A percentile compares a stretch with the other conserved stretches of the same genome.
These are phyloP conservation scores for Drosophila mojavensis DNA, from an alignment of 1,140 invertebrate genomes.

Conservation along the genomic window DNA sequence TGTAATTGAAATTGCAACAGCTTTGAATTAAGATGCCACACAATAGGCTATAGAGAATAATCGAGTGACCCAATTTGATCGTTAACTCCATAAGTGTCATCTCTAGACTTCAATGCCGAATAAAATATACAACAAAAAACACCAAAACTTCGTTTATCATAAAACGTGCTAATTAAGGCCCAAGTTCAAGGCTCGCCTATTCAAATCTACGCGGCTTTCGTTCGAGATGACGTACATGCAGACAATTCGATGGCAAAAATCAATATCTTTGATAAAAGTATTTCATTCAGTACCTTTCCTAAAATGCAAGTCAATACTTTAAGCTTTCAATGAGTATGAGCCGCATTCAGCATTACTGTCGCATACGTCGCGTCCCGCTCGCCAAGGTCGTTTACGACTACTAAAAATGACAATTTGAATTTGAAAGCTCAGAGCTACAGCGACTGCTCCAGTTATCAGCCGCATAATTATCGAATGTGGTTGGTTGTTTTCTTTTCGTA, in stretches of 20 bases:
- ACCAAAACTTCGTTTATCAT: slow-evolving; percentile 41
- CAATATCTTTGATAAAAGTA: slow-evolving; percentile 31
- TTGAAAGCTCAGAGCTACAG: slow-evolving; percentile 41
- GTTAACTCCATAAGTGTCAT: slow-evolving; percentile 30
- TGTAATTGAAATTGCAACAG: slow-evolving; percentile 55
- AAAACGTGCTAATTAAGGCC: slow-evolving; percentile 54
- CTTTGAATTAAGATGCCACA: slow-evolving; percentile 16
- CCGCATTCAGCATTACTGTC: slow-evolving; percentile 7
- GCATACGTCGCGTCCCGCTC: slow-evolving; percentile 9
- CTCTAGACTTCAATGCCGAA: slow-evolving; percentile 41
- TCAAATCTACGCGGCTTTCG: slow-evolving; percentile 4
- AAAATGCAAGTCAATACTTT: neutral
- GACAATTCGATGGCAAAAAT: slow-evolving; percentile 16
- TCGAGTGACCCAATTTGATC: slow-evolving; percentile 34
- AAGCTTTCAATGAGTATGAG: slow-evolving; percentile 13
- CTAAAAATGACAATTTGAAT: slow-evolving; percentile 21
- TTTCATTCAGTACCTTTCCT: neutral
- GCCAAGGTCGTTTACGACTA: slow-evolving; percentile 33
- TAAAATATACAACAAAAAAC: slow-evolving; percentile 6
- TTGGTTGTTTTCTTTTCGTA: slow-evolving; percentile 26
- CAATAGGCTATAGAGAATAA: slow-evolving; percentile 1
- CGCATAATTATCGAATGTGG: slow-evolving; percentile 52
- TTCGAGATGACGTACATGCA: neutral
- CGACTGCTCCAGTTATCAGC: slow-evolving; percentile 64
- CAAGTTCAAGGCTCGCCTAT: slow-evolving; percentile 59